A percentile compares a stretch with the other conserved stretches of the same genome.
Evolutionary conservation across 2,888 invertebrate genomes (phyloP).

Genomic region (Cantharis rustica): DNA sequence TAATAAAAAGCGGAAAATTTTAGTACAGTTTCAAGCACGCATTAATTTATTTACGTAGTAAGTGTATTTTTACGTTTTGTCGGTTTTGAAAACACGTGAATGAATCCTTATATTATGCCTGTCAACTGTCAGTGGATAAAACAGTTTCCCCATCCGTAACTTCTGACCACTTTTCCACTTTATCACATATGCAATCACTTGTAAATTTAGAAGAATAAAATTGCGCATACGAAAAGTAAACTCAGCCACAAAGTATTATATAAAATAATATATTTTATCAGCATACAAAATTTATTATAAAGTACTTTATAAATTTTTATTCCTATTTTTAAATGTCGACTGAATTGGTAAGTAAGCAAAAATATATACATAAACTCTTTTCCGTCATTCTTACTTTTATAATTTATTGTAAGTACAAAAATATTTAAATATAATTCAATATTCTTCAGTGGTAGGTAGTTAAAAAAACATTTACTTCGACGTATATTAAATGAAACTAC

Average conservation of each 20-base stretch:
- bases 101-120: background rate
- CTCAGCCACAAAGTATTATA: background rate
- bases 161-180: background rate
- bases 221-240: background rate
- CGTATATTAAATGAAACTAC: constrained; percentile 30
- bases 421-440: constrained; percentile 31
- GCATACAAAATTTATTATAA: background rate
- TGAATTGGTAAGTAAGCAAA: background rate
- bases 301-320: background rate
- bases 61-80: background rate
- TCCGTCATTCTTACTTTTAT: background rate
- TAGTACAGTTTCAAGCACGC: background rate
- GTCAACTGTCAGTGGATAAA: background rate
- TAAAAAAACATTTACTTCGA: constrained; percentile 30
- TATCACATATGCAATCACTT: background rate
- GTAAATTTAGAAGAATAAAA: background rate
- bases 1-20: background rate
- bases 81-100: background rate
- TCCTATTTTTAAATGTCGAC: background rate
- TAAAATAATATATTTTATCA: background rate
- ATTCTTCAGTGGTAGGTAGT: constrained; percentile 22
- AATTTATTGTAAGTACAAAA: constrained; percentile 3
- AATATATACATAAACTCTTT: background rate
- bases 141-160: background rate
- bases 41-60: background rate